Conservation (phyloP, 2,888 invertebrate species). For the Falcaria lacertinaria region DNA sequence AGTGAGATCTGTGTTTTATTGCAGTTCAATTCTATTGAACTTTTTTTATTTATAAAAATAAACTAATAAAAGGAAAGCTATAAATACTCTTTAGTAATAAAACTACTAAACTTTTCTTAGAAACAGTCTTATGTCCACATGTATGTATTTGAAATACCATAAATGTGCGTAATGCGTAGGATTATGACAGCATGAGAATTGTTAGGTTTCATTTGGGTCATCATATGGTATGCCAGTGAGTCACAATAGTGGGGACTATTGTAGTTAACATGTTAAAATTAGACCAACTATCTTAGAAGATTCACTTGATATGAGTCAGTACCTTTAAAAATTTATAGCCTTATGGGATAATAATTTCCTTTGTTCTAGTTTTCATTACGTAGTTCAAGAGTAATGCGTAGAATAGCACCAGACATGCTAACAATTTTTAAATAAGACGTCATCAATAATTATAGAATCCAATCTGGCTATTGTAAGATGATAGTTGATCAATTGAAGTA, state of each 20-base stretch:
- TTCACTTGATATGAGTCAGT: slow-evolving; percentile 15
- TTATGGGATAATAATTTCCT: not conserved
- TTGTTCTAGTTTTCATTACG: not conserved
- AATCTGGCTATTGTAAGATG: not conserved
- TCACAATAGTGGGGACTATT: slow-evolving; percentile 18
- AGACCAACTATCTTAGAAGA: slow-evolving; percentile 23
- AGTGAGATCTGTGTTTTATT: too few species aligned
- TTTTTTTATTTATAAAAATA: too few species aligned
- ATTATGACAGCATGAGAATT: not conserved
- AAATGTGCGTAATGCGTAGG: not conserved
- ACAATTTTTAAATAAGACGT: not conserved
- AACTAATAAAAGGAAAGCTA: too few species aligned
- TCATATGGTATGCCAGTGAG: slow-evolving; percentile 23
- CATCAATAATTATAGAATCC: not conserved
- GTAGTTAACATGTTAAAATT: slow-evolving; percentile 27
- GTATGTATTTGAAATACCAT: not conserved
- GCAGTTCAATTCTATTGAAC: too few species aligned
- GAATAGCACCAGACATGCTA: not conserved
- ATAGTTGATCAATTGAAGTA: not conserved
- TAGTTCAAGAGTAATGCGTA: not conserved
- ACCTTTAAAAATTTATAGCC: slow-evolving; percentile 4
- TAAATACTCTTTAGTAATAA: too few species aligned
- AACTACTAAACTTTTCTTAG: too few species aligned
- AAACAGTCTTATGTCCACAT: not conserved
- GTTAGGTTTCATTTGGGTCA: slow-evolving; percentile 4